These are phyloP conservation scores for Drosophila ogumai DNA, from an alignment of 1,140 invertebrate species.

Conservation along the genomic window DNA sequence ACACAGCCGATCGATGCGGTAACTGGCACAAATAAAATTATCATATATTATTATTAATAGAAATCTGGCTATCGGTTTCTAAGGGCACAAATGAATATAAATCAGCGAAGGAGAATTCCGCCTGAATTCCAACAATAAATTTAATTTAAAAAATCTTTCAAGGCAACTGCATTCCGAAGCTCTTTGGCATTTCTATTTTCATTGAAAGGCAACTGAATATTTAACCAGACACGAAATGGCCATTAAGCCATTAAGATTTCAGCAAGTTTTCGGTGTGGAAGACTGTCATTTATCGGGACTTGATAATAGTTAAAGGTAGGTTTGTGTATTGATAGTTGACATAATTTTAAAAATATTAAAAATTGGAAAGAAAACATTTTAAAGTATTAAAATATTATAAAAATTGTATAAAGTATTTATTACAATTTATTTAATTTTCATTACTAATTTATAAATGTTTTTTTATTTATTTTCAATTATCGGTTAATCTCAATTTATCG, in stretches of 20 bases:
- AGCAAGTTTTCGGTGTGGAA: neutral
- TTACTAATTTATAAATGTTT: no score
- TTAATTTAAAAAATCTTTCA: constrained; percentile 19
- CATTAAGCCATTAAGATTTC: constrained; percentile 43
- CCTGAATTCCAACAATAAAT: neutral
- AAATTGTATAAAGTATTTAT: no score
- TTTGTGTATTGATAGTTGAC: neutral
- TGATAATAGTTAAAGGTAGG: neutral
- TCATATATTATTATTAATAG: constrained; percentile 30
- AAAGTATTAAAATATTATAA: no score
- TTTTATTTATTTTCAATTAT: neutral
- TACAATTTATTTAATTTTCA: no score
- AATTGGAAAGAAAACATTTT: neutral
- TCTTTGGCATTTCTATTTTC: constrained; percentile 13
- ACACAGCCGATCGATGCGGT: constrained; percentile 33
- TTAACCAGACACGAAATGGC: constrained; percentile 35
- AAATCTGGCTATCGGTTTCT: constrained; percentile 13
- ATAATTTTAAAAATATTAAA: no score
- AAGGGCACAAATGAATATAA: constrained; percentile 5
- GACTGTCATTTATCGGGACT: neutral
- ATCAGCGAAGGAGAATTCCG: neutral
- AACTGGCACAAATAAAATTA: constrained; percentile 38
- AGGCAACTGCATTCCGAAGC: neutral
- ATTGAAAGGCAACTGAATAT: constrained; percentile 20
- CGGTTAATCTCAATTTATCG: no score